phyloP scores from a whole-genome alignment of 2,797 vertebrate genomes.

The Esox lucius region DNA sequence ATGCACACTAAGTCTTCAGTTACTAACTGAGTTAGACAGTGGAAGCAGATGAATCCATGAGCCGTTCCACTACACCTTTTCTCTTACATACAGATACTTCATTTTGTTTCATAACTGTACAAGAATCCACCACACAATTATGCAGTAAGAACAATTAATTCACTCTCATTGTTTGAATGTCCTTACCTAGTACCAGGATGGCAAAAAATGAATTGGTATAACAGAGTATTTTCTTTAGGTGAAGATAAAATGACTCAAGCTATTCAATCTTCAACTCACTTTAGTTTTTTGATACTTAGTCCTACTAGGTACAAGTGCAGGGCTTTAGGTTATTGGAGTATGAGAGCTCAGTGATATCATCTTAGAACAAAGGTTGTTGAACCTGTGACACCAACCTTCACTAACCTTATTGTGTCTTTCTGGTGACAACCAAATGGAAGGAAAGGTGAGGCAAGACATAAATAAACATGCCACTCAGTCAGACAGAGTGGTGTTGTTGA shows the following conservation, averaged over 20 bases:
- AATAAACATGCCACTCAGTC: conserved; percentile 16
- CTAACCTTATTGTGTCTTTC: not conserved
- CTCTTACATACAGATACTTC: not conserved
- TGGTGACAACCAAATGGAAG: not conserved
- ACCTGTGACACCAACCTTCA: not conserved
- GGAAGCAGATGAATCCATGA: not conserved
- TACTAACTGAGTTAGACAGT: too few relatives aligned
- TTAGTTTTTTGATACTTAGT: not conserved
- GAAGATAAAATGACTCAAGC: not conserved
- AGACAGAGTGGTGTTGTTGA: conserved; percentile 4
- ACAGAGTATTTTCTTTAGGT: not conserved
- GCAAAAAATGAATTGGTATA: not conserved
- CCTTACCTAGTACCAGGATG: not conserved
- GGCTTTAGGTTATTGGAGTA: not conserved
- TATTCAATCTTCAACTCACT: conserved; percentile 1
- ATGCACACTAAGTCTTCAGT: not conserved
- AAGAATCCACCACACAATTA: not conserved
- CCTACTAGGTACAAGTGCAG: not conserved
- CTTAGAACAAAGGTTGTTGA: not conserved
- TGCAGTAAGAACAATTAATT: not conserved
- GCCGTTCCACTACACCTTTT: not conserved
- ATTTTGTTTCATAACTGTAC: not conserved
- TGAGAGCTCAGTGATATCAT: not conserved
- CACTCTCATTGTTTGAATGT: not conserved
- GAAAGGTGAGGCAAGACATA: not conserved